Base-by-base conservation (phyloP, 2,888 invertebrate genomes). In the Spilosoma lubricipeda region DNA sequence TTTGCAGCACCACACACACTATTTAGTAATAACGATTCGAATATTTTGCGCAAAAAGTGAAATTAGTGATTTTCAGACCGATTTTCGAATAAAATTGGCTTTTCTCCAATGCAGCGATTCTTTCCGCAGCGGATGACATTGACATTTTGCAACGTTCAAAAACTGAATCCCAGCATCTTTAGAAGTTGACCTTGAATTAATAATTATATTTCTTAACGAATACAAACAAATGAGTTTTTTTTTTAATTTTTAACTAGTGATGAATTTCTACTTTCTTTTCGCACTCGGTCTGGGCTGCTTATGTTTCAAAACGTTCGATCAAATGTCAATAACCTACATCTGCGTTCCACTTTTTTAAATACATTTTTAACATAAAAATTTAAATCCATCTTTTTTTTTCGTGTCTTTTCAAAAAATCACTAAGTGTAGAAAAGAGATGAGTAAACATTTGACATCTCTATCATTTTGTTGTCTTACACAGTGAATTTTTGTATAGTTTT, bases 91-190 rank as follows among this genome's bases (percentile, higher is more conserved):
- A 81, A 82, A 78, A 73, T 87, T 89, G 85, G 87, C 88, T 85
- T 81, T 86, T 87, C 75, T 89, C 89, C 88, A 90, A 83, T 85
- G 84, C 85, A 86, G 81, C 76, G 83, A 84, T 78, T 82, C 81
- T 76, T 73, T 81, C 85, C 82, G 86, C 86, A 87, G 82, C 80
- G 82, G 73, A 75, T 80, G 79, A 82, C 85, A 85, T 86, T 84
- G 84, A 84, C 84, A 84, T 84, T 84, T 72, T 71, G 59, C 27
- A 64, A 52, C 33, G 84, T 80, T 84, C 70, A 73, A 79, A 75
- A 84, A 85, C 72, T 48, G 33, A 65, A 9, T 5, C n/a, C 59
- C n/a, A 68, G 39, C 45, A 33, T 73, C 65, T 23, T 68, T 59
- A 20, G 27, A 3, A 9, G 65, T 4, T 63, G 1, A 33, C 20